Conservation (phyloP, 2,113 vertebrate genomes). For the Tetrao urogallus region DNA sequence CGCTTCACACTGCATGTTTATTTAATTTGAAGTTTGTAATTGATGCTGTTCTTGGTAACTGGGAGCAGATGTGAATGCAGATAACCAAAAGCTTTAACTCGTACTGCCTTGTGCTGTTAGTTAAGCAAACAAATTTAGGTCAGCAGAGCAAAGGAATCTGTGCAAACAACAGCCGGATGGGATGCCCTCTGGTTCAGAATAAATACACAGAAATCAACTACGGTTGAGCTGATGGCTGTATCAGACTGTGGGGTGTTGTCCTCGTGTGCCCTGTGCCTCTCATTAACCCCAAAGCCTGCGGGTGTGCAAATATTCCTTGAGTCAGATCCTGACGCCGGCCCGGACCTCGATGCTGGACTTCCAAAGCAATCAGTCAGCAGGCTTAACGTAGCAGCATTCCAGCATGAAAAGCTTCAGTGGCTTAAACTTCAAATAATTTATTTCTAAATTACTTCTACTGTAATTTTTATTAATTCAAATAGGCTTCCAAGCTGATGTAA, state of each 20-base stretch:
- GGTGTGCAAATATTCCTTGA: not conserved
- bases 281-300: not conserved
- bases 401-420: constrained; percentile 62
- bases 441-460: constrained; percentile 84
- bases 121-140: not conserved
- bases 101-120: not conserved
- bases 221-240: not conserved
- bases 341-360: not conserved
- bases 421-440: constrained; percentile 83
- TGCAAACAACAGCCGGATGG: not conserved
- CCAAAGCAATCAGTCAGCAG: constrained; percentile 16
- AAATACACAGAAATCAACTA: not conserved
- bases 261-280: not conserved
- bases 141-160: constrained; percentile 25
- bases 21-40: not conserved
- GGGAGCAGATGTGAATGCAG: not conserved
- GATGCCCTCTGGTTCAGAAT: not conserved
- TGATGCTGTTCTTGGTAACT: not conserved
- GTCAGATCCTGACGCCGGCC: not conserved
- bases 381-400: constrained; percentile 47
- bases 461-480: constrained; percentile 85
- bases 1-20: not conserved
- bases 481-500: constrained; percentile 80
- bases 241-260: not conserved
- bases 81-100: fast-evolving